Base-by-base conservation (phyloP, 2,113 vertebrate genomes). In the Prinia subflava region DNA sequence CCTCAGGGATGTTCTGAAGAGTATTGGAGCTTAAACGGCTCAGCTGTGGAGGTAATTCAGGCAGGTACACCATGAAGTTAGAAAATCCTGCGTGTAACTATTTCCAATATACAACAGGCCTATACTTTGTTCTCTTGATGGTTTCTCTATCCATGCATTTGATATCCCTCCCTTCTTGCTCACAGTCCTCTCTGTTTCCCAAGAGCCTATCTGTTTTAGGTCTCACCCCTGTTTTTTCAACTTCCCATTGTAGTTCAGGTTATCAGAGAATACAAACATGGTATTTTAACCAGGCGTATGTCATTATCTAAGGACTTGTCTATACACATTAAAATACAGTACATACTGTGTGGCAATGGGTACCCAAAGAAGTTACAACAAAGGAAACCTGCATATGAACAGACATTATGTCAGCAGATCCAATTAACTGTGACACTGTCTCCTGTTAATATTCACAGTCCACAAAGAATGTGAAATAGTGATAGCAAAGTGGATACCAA, bases 1-100 rank as follows among this genome's bases (percentile, higher is more conserved):
- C 99, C 60, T 99, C 99, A 3, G 99, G 99, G 91, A 99, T 97
- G 86, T 97, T 98, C 86, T 98, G 98, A 69, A 99, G 97, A 79
- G 98, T 93, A 55, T 97, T 97, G 73, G 98, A 98, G 94, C 96
- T 98, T 90, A 99, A 98, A 92, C 97, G 99, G 97, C 98, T 99
- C 96, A 99, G 97, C 99, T 99, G 89, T 9, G 30, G 35, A 97
- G 96, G 90, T 47, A 70, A 97, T 77, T 76, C 33, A 96, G 84
- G 57, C 44, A 97, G 47, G 70, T 23, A 18, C 67, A 96, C 33
- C n/a, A 89, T 65, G 17, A 96, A 68, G 30, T 95, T 65, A 94
- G 83, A 91, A 95, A 88, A 83, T 35, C 41, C 44, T 80, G n/a
- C 27, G 76, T 13, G 8, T 6, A 87, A 76, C 49, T 74, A 69